A percentile compares a stretch with the other conserved stretches of the same genome.
Conservation (phyloP, 2,113 vertebrate species). For the Ictalurus punctatus region DNA sequence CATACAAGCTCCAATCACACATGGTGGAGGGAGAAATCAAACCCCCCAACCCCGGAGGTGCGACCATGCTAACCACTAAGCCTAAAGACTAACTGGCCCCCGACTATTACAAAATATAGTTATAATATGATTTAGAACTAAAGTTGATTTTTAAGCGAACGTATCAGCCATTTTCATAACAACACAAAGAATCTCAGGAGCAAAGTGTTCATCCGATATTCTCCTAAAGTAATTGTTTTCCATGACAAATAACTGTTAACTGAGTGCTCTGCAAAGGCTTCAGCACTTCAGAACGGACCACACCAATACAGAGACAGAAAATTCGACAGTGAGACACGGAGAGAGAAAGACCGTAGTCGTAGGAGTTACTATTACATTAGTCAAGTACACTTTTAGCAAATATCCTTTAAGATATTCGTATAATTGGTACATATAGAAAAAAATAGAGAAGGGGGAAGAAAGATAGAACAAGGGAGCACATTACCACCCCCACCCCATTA, state of each 20-base stretch:
- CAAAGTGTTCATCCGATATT: not conserved
- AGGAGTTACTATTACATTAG: no score
- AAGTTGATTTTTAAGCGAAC: not conserved
- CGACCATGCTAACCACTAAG: no score
- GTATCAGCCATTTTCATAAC: no score
- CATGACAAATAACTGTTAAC: not conserved
- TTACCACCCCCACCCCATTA: not conserved
- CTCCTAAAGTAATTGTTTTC: not conserved
- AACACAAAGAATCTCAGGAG: not conserved
- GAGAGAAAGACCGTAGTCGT: no score
- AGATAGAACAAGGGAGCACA: not conserved
- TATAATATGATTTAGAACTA: not conserved
- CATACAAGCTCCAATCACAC: no score
- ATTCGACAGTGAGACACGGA: no score
- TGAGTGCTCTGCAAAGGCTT: not conserved
- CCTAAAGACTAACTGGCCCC: no score
- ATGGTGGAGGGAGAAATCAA: no score
- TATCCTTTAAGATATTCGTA: not conserved
- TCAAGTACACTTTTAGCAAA: no score
- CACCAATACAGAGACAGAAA: not conserved
- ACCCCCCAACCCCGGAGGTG: no score
- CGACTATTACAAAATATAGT: not conserved
- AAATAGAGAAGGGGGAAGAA: not conserved
- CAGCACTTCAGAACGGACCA: not conserved
- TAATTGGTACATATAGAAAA: not conserved